A percentile compares a stretch with the other conserved stretches of the same genome.
phyloP scores from a whole-genome alignment of 2,888 invertebrate genomes.

The Parascotia fuliginaria region DNA sequence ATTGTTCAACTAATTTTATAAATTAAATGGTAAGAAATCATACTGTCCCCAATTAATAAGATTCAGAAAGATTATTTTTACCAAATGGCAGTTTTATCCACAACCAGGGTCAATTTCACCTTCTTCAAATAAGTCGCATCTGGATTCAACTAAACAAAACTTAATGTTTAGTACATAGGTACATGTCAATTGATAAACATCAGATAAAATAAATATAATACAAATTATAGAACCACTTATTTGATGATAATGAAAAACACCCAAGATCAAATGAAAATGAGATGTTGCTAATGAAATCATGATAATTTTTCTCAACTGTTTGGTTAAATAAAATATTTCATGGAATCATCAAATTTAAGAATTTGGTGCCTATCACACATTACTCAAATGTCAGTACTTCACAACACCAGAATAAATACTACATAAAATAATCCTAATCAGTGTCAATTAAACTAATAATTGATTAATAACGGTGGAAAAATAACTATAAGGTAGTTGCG shows the following conservation, averaged over 20 bases:
- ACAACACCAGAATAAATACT: slow-evolving; percentile 81
- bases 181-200: slow-evolving; percentile 17
- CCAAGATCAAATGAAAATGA: slow-evolving; percentile 20
- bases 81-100: slow-evolving; percentile 34
- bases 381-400: slow-evolving; percentile 70
- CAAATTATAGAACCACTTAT: slow-evolving; percentile 31
- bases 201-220: slow-evolving; percentile 16
- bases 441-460: slow-evolving; percentile 83
- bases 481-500: slow-evolving; percentile 73
- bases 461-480: slow-evolving; percentile 83
- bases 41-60: slow-evolving; percentile 12
- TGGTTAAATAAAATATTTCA: slow-evolving; percentile 69
- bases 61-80: slow-evolving; percentile 20
- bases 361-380: slow-evolving; percentile 74
- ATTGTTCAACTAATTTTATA: slow-evolving; percentile 27
- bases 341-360: slow-evolving; percentile 73
- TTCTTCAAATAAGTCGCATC: slow-evolving; percentile 28
- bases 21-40: slow-evolving; percentile 34
- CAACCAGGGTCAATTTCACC: slow-evolving; percentile 19
- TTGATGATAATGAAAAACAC: slow-evolving; percentile 32
- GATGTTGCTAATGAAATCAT: slow-evolving; percentile 51
- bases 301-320: slow-evolving; percentile 52
- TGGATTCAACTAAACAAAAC: slow-evolving; percentile 24
- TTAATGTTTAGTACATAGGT: slow-evolving; percentile 17
- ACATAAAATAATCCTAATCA: slow-evolving; percentile 81